phyloP scores from a whole-genome alignment of 2,888 invertebrate species.

The Aphodius sticticus region DNA sequence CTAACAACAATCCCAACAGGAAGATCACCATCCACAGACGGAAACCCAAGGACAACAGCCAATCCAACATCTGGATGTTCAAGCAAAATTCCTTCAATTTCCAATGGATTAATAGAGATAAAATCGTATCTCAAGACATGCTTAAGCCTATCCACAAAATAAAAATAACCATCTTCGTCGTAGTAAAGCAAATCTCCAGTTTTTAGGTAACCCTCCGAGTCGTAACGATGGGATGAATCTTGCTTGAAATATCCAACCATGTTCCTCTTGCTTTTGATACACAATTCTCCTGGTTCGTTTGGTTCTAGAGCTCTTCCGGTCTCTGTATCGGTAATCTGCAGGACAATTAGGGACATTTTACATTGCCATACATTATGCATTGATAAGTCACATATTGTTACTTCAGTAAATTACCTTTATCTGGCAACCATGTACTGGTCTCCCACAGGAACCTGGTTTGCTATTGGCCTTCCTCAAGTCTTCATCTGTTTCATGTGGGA shows the following conservation, averaged over 20 bases:
- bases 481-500: background rate
- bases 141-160: slow-evolving; percentile 63
- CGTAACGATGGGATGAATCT: slow-evolving; percentile 59
- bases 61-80: slow-evolving; percentile 42
- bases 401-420: slow-evolving; percentile 23
- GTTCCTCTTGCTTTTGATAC: slow-evolving; percentile 57
- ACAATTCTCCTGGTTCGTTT: slow-evolving; percentile 35
- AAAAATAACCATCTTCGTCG: slow-evolving; percentile 62
- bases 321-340: slow-evolving; percentile 49
- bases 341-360: background rate
- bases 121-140: slow-evolving; percentile 55
- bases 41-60: slow-evolving; percentile 45
- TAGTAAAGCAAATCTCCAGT: slow-evolving; percentile 65
- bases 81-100: slow-evolving; percentile 42
- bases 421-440: slow-evolving; percentile 49
- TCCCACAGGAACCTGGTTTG: slow-evolving; percentile 42
- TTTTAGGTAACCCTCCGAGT: slow-evolving; percentile 62
- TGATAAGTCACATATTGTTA: no score
- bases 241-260: slow-evolving; percentile 62
- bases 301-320: slow-evolving; percentile 59
- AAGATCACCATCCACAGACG: slow-evolving; percentile 44
- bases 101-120: slow-evolving; percentile 42
- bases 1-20: slow-evolving; percentile 39
- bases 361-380: background rate
- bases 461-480: background rate